Percentiles rank a stretch among this genome's conserved stretches.
phyloP scores from a whole-genome alignment of 2,888 invertebrate species.

The Melolontha melolontha region DNA sequence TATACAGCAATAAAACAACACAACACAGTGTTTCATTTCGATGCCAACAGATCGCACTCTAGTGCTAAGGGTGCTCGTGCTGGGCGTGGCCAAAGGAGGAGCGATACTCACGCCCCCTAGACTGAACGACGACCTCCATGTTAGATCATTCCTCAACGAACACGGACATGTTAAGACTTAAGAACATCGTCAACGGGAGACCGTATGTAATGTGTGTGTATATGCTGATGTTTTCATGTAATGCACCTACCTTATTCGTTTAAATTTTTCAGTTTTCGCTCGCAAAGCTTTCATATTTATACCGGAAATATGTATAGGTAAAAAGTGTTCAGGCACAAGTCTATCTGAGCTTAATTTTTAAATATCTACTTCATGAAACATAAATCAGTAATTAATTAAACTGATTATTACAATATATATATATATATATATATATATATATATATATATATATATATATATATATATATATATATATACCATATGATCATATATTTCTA shows the following conservation, averaged over 20 bases:
- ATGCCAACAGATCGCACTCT: slow-evolving; percentile 62
- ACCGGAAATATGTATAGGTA: too few species aligned
- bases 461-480: too few species aligned
- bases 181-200: slow-evolving; percentile 58
- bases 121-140: slow-evolving; percentile 61
- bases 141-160: slow-evolving; percentile 60
- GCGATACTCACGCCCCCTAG: slow-evolving; percentile 58
- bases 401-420: too few species aligned
- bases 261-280: background rate
- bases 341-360: too few species aligned
- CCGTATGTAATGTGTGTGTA: slow-evolving; percentile 57
- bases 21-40: slow-evolving; percentile 53
- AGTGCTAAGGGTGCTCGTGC: slow-evolving; percentile 53
- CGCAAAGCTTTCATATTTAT: too few species aligned
- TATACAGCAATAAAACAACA: slow-evolving; percentile 61
- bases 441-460: too few species aligned
- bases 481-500: too few species aligned
- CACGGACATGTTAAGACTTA: slow-evolving; percentile 59
- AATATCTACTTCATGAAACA: too few species aligned
- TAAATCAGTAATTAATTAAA: too few species aligned
- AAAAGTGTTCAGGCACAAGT: too few species aligned
- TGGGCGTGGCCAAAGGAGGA: slow-evolving; percentile 60
- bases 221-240: slow-evolving; percentile 43
- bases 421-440: too few species aligned
- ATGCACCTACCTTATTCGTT: slow-evolving; percentile 1